Evolutionary conservation across 2,113 vertebrate genomes (phyloP), one percentile per base, ranked within the genome.

Genomic region (Carollia perspicillata): DNA sequence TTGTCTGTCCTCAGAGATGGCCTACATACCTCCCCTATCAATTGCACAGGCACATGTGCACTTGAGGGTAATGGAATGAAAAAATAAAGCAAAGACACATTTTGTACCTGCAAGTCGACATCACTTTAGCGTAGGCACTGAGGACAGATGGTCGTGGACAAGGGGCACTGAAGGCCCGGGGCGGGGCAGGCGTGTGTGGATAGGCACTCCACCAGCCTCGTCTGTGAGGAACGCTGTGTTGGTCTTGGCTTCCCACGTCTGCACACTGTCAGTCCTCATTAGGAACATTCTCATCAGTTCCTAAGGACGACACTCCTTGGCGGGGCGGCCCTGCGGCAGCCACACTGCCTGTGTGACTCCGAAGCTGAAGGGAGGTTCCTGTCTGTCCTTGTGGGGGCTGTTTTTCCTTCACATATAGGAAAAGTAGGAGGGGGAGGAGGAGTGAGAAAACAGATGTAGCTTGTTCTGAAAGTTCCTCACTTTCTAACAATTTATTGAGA

Each of bases 401-500:
- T 88, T 93, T 96, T 44, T 74, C 68, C 66, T 66, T 87, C 51
- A 17, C 69, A 16, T 37, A 35, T 6, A 71, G 77, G 20, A 77
- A 77, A 47, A 23, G 74, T 5, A 58, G 71, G 18, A 26, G 55
- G 28, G 26, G 16, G 53, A 26, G 20, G 65, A 81, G 65, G 42
- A 65, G 23, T 44, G 86, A 90, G 90, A 71, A 83, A 51, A 81
- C 72, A 92, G 55, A 84, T 63, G 55, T 33, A 17, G 55, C 47
- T 8, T 40, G 30, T 37, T 66, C 60, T 30, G 23, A 44, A 83
- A 85, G 37, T 58, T 71, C 49, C 68, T 95, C 33, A 71, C 89
- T 95, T 95, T 95, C 66, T 90, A 78, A 90, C 87, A 55, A 42
- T 80, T 72, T 42, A 10, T 63, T 44, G 23, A 80, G 42, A 92